Percentiles rank a stretch among this genome's conserved stretches.
Conservation (phyloP, 2,113 vertebrate species). For the Crotalus helleri region DNA sequence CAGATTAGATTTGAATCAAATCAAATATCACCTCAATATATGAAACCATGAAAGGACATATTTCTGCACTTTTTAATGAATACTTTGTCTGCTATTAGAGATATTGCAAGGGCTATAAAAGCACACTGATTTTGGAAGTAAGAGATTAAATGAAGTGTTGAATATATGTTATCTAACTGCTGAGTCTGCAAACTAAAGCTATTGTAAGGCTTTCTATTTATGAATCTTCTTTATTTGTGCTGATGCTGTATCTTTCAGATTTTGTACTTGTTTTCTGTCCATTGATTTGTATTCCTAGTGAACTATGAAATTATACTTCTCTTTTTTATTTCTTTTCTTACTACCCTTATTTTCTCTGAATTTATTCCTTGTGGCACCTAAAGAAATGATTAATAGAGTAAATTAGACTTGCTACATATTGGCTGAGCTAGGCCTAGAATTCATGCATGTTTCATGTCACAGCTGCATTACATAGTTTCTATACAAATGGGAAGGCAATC, state of each 20-base stretch:
- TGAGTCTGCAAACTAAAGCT: constrained; percentile 11
- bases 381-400: constrained; percentile 27
- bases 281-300: constrained; percentile 33
- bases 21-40: neutral
- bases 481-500: constrained; percentile 1
- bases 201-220: constrained; percentile 5
- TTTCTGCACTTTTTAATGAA: neutral
- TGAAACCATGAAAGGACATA: neutral
- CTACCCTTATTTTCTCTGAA: constrained; percentile 25
- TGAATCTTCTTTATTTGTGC: constrained; percentile 28
- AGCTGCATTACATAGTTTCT: neutral
- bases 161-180: neutral
- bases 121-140: neutral
- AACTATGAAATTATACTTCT: constrained; percentile 26
- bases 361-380: constrained; percentile 19
- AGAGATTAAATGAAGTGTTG: constrained; percentile 16
- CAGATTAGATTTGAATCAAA: neutral
- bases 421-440: neutral
- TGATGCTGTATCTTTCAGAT: constrained; percentile 23
- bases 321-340: constrained; percentile 22
- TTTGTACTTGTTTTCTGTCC: neutral
- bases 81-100: neutral
- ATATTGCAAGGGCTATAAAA: neutral
- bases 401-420: constrained; percentile 21
- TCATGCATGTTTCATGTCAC: constrained; percentile 14